phyloP scores from a whole-genome alignment of 2,797 vertebrate species.

The Varecia variegata region DNA sequence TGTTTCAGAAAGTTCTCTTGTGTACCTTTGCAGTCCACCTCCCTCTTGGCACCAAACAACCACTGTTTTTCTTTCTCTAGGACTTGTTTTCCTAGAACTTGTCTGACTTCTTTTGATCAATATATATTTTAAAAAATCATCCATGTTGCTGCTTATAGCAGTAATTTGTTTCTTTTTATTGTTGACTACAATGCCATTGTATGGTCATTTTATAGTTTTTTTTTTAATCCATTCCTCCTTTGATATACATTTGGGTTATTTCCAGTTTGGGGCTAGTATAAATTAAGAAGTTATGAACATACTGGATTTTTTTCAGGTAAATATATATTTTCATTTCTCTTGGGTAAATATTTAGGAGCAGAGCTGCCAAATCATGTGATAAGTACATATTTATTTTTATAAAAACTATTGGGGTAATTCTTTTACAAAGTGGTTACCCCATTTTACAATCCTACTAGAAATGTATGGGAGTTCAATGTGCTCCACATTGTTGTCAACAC shows the following conservation, averaged over 20 bases:
- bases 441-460: neutral
- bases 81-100: neutral
- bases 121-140: neutral
- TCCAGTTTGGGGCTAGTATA: neutral
- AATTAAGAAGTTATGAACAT: neutral
- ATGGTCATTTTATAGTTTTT: neutral
- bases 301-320: neutral
- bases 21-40: neutral
- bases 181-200: neutral
- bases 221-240: neutral
- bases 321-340: neutral
- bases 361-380: neutral
- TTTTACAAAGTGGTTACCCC: neutral
- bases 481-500: neutral
- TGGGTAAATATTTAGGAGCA: neutral
- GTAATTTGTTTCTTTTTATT: neutral
- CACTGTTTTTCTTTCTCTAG: neutral
- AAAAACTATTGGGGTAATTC: neutral
- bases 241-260: neutral
- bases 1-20: neutral
- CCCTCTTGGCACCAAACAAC: neutral
- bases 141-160: neutral
- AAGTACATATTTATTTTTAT: neutral
- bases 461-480: neutral
- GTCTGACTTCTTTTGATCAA: neutral